phyloP scores from a whole-genome alignment of 2,888 invertebrate species.

The Scelioninae gen. 2 region DNA sequence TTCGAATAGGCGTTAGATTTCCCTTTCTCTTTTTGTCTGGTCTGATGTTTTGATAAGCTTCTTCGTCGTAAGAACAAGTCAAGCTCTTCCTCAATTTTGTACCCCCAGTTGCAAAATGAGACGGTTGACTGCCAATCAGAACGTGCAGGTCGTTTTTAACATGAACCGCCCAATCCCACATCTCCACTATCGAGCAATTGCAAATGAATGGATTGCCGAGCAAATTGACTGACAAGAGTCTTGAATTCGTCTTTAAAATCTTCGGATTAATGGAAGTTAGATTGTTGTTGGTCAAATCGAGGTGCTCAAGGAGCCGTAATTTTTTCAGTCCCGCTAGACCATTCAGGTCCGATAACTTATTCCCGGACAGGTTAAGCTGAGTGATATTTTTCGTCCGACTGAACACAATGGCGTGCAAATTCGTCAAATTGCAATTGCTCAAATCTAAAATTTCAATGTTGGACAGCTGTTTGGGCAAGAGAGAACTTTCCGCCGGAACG shows the following conservation, averaged over 20 bases:
- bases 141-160: conserved; percentile 81
- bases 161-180: conserved; percentile 85
- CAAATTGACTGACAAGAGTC: conserved; percentile 79
- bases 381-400: conserved; percentile 80
- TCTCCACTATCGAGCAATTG: conserved; percentile 82
- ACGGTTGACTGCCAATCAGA: conserved; percentile 81
- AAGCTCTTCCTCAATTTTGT: conserved; percentile 81
- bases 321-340: conserved; percentile 78
- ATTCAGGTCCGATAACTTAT: conserved; percentile 77
- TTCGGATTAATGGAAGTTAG: conserved; percentile 79
- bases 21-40: conserved; percentile 78
- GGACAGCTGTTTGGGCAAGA: conserved; percentile 82
- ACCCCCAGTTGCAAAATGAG: conserved; percentile 80
- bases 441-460: conserved; percentile 81
- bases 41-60: conserved; percentile 74
- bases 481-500: conserved; percentile 78
- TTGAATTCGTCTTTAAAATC: conserved; percentile 78
- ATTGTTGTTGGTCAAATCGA: conserved; percentile 81
- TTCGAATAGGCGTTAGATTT: conserved; percentile 79
- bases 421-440: conserved; percentile 80
- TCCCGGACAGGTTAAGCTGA: conserved; percentile 79
- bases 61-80: conserved; percentile 80
- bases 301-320: conserved; percentile 78
- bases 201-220: conserved; percentile 84
- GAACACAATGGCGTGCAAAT: conserved; percentile 80